phyloP scores from a whole-genome alignment of 2,113 vertebrate genomes.

The Cyprinodon variegatus region DNA sequence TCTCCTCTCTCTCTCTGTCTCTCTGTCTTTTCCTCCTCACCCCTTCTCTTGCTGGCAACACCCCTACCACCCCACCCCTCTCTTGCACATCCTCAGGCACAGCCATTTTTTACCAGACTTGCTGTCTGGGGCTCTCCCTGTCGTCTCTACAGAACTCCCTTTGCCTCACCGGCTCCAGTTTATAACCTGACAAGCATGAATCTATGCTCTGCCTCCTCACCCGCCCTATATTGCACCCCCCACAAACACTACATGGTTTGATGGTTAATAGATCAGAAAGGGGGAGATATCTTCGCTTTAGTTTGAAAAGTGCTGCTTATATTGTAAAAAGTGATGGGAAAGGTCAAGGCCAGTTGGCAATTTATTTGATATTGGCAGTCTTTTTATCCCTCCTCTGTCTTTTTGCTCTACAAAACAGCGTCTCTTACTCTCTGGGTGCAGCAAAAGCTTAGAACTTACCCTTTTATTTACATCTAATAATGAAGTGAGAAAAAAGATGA shows the following conservation, averaged over 20 bases:
- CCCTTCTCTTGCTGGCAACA: slow-evolving; percentile 19
- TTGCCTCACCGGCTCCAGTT: slow-evolving; percentile 43
- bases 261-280: not conserved
- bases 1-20: not conserved
- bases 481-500: not conserved
- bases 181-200: slow-evolving; percentile 53
- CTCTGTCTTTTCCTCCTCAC: slow-evolving; percentile 23
- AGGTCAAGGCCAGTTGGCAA: slow-evolving; percentile 31
- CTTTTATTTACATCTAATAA: slow-evolving; percentile 6
- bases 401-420: slow-evolving; percentile 16
- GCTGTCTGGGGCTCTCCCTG: slow-evolving; percentile 65
- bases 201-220: slow-evolving; percentile 23
- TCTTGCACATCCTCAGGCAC: slow-evolving; percentile 46
- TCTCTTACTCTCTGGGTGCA: slow-evolving; percentile 2
- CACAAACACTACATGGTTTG: slow-evolving; percentile 5
- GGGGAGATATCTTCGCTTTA: not conserved
- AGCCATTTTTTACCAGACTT: slow-evolving; percentile 58
- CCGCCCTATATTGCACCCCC: slow-evolving; percentile 16
- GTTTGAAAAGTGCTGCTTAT: not conserved
- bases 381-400: slow-evolving; percentile 21
- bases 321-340: slow-evolving; percentile 9
- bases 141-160: slow-evolving; percentile 46
- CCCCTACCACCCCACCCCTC: slow-evolving; percentile 22
- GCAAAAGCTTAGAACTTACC: slow-evolving; percentile 21
- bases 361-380: slow-evolving; percentile 23